Evolutionary conservation across 2,113 vertebrate genomes (phyloP), one percentile per base, ranked within the genome.

Genomic region (Chloebia gouldiae): DNA sequence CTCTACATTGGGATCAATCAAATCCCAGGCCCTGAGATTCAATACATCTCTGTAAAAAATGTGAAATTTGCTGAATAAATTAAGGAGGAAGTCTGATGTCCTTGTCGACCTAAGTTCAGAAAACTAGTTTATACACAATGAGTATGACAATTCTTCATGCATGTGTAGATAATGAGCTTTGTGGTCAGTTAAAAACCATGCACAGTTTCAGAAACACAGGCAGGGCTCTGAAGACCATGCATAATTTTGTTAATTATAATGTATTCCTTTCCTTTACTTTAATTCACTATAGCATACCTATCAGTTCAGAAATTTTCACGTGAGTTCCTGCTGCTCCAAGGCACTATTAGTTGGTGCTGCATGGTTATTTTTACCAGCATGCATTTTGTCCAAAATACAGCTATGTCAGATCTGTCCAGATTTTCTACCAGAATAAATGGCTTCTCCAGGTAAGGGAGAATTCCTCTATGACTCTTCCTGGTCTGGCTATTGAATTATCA

Each of bases 11-110:
- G 80, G 92, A 97, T 98, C 98, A 98, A 97, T 97, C 96, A 97
- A 86, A 94, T 93, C 71, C 50, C 85, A 92, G 65, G 59, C 56
- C 33, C 64, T 79, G 39, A 91, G 73, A 95, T 93, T 97, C 96
- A 97, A 96, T 97, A 94, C 1, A 2, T 96, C 88, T 96, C 78
- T 95, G 24, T 37, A 97, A 97, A 95, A 85, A 56, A 96, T 84
- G 79, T 92, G 89, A 97, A 97, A 96, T 80, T 92, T 97, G 84
- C 59, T 73, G 95, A 96, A 98, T 97, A 97, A 91, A 97, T 97
- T 96, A 97, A 84, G 66, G 54, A n/a, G 30, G 15, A 96, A 93
- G 28, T 89, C 90, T 96, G 76, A 81, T 95, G 77, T 84, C 86
- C 54, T 66, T 71, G 72, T 39, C 37, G 56, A 82, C 47, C 87